phyloP scores from a whole-genome alignment of 2,797 vertebrate genomes.

The Falco biarmicus region DNA sequence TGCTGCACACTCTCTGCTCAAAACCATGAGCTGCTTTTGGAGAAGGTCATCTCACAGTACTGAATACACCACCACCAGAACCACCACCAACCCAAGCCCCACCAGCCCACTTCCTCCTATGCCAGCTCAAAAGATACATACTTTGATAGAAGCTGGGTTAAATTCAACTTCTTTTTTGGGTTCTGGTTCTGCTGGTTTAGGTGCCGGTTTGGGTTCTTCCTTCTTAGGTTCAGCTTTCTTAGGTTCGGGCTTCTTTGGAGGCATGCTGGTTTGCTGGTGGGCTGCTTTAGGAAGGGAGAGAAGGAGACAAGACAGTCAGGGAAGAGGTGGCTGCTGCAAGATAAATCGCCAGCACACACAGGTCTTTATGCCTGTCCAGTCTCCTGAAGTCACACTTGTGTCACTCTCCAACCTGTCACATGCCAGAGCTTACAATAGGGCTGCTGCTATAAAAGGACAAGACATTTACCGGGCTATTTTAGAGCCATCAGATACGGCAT shows the following conservation, averaged over 20 bases:
- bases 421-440: conserved; percentile 78
- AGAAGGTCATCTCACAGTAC: rapidly evolving
- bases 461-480: conserved; percentile 89
- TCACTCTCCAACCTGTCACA: conserved; percentile 62
- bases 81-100: not conserved
- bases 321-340: not conserved
- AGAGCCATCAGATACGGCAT: conserved; percentile 78
- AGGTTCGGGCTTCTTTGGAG: conserved; percentile 88
- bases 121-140: conserved; percentile 59
- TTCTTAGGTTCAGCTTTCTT: conserved; percentile 95
- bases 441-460: conserved; percentile 91
- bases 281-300: not conserved
- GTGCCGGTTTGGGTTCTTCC: conserved; percentile 87
- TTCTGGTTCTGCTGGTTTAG: conserved; percentile 86
- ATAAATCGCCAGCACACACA: rapidly evolving
- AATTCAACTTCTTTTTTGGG: conserved; percentile 88
- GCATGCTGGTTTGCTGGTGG: conserved; percentile 76
- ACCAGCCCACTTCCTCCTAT: not conserved
- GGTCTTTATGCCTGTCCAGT: conserved; percentile 62
- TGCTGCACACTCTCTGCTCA: not conserved
- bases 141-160: conserved; percentile 87
- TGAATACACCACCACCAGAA: no score
- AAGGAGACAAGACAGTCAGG: not conserved
- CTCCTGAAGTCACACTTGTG: conserved; percentile 45
- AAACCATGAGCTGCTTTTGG: not conserved